Conservation (phyloP, 2,113 vertebrate genomes). For the Daboia siamensis region DNA sequence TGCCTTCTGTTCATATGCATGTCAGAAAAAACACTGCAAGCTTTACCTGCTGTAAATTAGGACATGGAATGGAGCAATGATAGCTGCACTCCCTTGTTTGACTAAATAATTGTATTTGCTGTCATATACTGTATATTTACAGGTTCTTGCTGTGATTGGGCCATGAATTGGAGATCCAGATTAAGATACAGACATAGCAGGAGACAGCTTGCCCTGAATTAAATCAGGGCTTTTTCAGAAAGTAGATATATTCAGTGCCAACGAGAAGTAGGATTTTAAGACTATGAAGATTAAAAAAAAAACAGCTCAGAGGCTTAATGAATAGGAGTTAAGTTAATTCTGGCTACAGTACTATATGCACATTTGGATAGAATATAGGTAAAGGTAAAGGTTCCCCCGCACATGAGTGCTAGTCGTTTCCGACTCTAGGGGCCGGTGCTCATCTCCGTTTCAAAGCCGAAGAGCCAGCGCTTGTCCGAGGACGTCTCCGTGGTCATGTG, state of each 20-base stretch:
- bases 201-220: background rate
- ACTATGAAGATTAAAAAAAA: background rate
- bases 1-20: background rate
- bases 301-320: background rate
- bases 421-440: too few relatives aligned
- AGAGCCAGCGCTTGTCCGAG: too few relatives aligned
- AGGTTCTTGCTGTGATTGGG: background rate
- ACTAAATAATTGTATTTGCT: background rate
- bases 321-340: background rate
- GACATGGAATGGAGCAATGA: background rate
- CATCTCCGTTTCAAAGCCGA: too few relatives aligned
- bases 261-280: background rate
- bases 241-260: background rate
- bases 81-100: background rate
- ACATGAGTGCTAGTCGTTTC: too few relatives aligned
- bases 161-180: background rate
- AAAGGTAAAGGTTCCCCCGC: too few relatives aligned
- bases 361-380: background rate
- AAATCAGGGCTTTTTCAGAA: background rate
- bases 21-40: background rate
- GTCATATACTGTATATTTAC: background rate
- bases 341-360: background rate
- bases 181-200: background rate
- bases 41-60: background rate
- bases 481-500: too few relatives aligned